Evolutionary conservation across 1,140 invertebrate species (phyloP).

Genomic region (Parapsyche elsis): DNA sequence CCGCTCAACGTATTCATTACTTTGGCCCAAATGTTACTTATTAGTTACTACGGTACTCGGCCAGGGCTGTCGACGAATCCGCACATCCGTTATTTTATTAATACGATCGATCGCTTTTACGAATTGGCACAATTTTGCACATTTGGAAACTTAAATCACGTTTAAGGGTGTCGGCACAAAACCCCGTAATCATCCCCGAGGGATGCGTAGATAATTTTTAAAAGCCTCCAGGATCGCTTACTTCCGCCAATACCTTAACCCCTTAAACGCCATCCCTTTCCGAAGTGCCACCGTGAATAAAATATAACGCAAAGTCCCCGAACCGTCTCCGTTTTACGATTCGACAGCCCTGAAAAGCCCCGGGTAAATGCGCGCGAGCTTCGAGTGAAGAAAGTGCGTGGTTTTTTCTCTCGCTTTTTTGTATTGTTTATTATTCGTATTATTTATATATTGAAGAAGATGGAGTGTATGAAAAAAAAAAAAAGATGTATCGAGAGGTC

Average conservation of each 20-base stretch:
- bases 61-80: constrained; percentile 10
- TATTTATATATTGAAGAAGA: constrained; percentile 32
- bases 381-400: constrained; percentile 32
- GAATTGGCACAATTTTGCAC: too few relatives aligned
- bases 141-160: too few relatives aligned
- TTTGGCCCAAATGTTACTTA: constrained; percentile 34
- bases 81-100: too few relatives aligned
- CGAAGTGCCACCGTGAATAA: neutral
- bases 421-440: constrained; percentile 4
- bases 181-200: neutral
- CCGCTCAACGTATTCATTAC: constrained; percentile 42
- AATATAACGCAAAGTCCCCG: neutral
- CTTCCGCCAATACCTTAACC: neutral
- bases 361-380: constrained; percentile 19
- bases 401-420: neutral
- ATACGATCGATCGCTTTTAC: too few relatives aligned
- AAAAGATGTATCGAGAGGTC: constrained; percentile 6
- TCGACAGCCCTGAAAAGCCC: constrained; percentile 7
- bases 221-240: neutral
- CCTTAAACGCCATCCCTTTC: neutral
- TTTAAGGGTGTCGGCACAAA: too few relatives aligned
- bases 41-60: neutral
- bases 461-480: neutral
- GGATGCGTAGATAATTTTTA: constrained; percentile 20
- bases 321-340: neutral